These are phyloP conservation scores for Drosophila ironensis DNA, from an alignment of 1,140 invertebrate genomes.

Conservation along the genomic window DNA sequence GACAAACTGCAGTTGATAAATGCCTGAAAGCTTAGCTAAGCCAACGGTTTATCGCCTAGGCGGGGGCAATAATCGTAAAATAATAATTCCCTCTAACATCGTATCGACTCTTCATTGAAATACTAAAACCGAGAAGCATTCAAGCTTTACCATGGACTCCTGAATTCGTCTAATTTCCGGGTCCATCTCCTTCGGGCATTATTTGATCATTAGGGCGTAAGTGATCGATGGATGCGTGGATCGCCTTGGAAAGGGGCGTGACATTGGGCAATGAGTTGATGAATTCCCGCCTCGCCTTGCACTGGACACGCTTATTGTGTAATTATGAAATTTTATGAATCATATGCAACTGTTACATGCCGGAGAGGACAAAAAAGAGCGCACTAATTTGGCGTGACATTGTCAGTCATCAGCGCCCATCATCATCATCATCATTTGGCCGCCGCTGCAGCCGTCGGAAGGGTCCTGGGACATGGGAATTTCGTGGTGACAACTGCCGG, in stretches of 20 bases:
- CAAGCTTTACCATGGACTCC: too few species aligned
- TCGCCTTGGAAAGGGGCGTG: constrained; percentile 55
- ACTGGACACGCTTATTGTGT: constrained; percentile 76
- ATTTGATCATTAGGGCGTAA: constrained; percentile 71
- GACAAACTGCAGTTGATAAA: constrained; percentile 74
- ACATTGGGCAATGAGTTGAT: constrained; percentile 52
- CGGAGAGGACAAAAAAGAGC: constrained; percentile 42
- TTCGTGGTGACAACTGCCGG: constrained; percentile 44
- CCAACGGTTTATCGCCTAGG: constrained; percentile 35
- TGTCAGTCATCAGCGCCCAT: constrained; percentile 55
- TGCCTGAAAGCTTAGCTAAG: constrained; percentile 44
- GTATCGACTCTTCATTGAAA: too few species aligned
- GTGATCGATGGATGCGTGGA: constrained; percentile 52
- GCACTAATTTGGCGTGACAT: constrained; percentile 76
- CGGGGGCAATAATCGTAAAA: constrained; percentile 60
- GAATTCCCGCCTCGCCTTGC: constrained; percentile 53
- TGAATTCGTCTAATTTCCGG: too few species aligned
- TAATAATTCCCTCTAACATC: constrained; percentile 47
- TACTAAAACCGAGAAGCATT: too few species aligned
- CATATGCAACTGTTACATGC: constrained; percentile 21
- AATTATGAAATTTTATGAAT: constrained; percentile 81
- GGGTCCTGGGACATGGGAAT: not conserved
- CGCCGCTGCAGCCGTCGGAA: constrained; percentile 21
- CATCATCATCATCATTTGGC: constrained; percentile 12
- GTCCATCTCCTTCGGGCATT: constrained; percentile 26